Evolutionary conservation across 2,888 invertebrate species (phyloP).

Genomic region (Cryptus armator): DNA sequence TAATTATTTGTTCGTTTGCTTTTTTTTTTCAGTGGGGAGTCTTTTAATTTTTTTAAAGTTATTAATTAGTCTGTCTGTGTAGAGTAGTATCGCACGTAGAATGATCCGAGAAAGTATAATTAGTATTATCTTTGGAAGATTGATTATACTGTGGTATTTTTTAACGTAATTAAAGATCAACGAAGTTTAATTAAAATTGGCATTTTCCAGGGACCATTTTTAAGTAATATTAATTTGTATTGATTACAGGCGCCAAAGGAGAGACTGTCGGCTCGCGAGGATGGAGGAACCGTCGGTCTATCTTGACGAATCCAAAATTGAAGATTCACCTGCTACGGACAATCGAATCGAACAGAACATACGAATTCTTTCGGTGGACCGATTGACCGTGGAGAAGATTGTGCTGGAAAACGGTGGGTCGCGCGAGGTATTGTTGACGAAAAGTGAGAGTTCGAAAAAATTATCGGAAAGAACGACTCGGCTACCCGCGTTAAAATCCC

Average conservation of each 20-base stretch:
- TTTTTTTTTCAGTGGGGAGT: too few relatives aligned
- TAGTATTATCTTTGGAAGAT: too few relatives aligned
- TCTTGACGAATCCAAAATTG: constrained; percentile 52
- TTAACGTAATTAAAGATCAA: too few relatives aligned
- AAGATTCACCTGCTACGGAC: constrained; percentile 21
- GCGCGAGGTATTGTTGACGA: constrained; percentile 75
- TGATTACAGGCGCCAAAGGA: constrained; percentile 68
- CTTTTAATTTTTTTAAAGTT: too few relatives aligned
- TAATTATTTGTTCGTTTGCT: too few relatives aligned
- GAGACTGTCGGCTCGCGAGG: constrained; percentile 37
- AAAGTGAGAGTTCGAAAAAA: constrained; percentile 74
- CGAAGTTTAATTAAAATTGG: background rate
- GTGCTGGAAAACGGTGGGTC: constrained; percentile 73
- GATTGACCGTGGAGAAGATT: constrained; percentile 77
- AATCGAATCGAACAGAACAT: constrained; percentile 52
- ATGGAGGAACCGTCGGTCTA: constrained; percentile 67
- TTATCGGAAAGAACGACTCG: constrained; percentile 63
- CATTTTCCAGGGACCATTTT: background rate
- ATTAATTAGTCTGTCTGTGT: too few relatives aligned
- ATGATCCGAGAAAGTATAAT: too few relatives aligned
- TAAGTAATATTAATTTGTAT: constrained; percentile 14
- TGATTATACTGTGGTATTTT: too few relatives aligned
- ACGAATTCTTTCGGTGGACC: constrained; percentile 76
- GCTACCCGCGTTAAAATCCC: constrained; percentile 38
- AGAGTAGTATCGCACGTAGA: too few relatives aligned